Base-by-base conservation (phyloP, 1,140 invertebrate species). In the Drosophila persimilis region DNA sequence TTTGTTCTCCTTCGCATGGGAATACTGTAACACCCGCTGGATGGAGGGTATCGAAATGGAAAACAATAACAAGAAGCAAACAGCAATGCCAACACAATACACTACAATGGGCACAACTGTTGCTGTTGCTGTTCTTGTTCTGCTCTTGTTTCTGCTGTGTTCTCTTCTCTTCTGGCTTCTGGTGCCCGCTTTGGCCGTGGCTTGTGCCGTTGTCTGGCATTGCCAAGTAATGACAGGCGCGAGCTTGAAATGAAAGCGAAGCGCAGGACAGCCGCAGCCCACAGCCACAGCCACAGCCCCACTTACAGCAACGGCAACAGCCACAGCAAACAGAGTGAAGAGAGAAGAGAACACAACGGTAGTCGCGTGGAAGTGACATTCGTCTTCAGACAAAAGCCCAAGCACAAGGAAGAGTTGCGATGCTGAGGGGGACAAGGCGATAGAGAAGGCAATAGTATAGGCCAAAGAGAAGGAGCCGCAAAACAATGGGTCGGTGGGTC, bases 281-380 rank as follows among this genome's bases (percentile, higher is more conserved):
- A 62, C 29, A 29, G 52, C 39, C 61, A 66, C 54, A 67, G 26
- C 22, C 43, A 52, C 60, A 22, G 53, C 31, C 31, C 2, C 47
- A 50, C n/a, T 24, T 6, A 26, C 44, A 11, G 31, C 56, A 9
- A 58, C 44, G 17, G 20, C 20, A 20, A 20, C 20, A 29, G 20
- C 20, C 1, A 20, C 20, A 26, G 29, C 29, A 31, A 31, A 31
- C 8, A 26, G 11, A 26, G 26, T 17, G 39, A 31, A 4, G 0
- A 22, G 26, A 31, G 56, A 2, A 4, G 45, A 20, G 15, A 8
- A n/a, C 15, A 53, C 3, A 63, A 54, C 63, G 74, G 70, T 58
- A 77, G 57, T 69, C 64, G 75, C 72, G 56, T 86, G 81, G 71
- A 86, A 81, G 77, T 81, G 83, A 88, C 80, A 85, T 85, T 85